Conservation (phyloP, 2,888 invertebrate species). For the Vanessa cardui region DNA sequence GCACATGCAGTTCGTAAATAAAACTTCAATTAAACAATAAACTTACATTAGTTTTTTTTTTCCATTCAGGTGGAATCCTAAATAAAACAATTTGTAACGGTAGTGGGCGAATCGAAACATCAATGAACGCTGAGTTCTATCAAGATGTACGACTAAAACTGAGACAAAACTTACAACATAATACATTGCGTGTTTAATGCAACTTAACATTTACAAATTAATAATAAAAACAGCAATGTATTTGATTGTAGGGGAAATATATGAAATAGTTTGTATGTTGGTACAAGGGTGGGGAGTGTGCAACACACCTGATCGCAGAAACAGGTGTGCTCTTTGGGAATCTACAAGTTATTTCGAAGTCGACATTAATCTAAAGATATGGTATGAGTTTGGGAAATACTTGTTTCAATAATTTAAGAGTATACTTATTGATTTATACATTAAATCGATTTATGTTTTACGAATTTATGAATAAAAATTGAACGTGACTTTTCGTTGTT, state of each 20-base stretch:
- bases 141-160: constrained; percentile 9
- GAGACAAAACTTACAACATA: not conserved
- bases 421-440: not conserved
- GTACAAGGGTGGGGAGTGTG: constrained; percentile 44
- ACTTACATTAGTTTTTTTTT: not conserved
- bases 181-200: constrained; percentile 32
- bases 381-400: constrained; percentile 7
- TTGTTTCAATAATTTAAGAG: not conserved
- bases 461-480: not conserved
- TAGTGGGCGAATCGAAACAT: constrained; percentile 55
- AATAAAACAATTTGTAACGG: constrained; percentile 50
- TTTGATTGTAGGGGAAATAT: constrained; percentile 4
- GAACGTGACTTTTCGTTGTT: too few species aligned
- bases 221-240: constrained; percentile 42
- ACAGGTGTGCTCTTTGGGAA: constrained; percentile 55
- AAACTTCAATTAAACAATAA: too few species aligned
- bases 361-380: constrained; percentile 48
- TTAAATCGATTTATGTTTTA: not conserved
- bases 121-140: constrained; percentile 48
- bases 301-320: constrained; percentile 61
- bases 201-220: not conserved
- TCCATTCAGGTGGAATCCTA: constrained; percentile 5
- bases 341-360: constrained; percentile 44
- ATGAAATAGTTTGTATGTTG: constrained; percentile 19
- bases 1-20: too few species aligned